Percentiles rank a stretch among this genome's conserved stretches.
Conservation (phyloP, 2,797 vertebrate species). For the Acrossocheilus fasciatus region DNA sequence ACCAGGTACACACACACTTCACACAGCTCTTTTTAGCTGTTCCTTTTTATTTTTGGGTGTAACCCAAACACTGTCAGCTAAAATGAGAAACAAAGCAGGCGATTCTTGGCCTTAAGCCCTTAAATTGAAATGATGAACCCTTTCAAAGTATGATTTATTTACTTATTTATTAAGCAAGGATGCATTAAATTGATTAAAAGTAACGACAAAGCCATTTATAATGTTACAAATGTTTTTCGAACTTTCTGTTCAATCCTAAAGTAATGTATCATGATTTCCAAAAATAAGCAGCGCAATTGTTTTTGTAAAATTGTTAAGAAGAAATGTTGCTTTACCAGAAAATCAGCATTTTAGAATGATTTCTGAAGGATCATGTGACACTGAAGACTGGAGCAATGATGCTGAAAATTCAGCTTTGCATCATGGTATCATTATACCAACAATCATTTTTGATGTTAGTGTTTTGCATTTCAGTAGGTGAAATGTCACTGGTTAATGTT, state of each 20-base stretch:
- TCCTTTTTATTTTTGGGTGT: not conserved
- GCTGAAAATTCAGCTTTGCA: not conserved
- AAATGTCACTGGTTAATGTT: not conserved
- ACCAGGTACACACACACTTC: conserved; percentile 77
- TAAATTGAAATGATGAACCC: not conserved
- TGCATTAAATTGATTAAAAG: not conserved
- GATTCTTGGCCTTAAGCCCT: not conserved
- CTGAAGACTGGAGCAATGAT: not conserved
- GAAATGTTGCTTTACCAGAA: not conserved
- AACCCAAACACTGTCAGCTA: not conserved
- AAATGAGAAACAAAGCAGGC: not conserved
- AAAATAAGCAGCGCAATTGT: not conserved
- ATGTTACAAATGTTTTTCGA: not conserved
- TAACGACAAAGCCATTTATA: not conserved
- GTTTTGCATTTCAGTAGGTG: not conserved
- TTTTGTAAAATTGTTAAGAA: not conserved
- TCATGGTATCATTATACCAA: not conserved
- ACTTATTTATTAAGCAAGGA: not conserved
- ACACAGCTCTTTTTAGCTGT: not conserved
- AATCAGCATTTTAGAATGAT: not conserved
- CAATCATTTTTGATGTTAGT: not conserved
- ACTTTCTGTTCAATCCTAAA: not conserved
- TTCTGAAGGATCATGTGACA: not conserved
- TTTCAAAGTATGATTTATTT: not conserved
- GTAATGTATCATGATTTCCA: not conserved